Evolutionary conservation across 1,140 invertebrate species (phyloP).

Genomic region (Drosophila santomea): DNA sequence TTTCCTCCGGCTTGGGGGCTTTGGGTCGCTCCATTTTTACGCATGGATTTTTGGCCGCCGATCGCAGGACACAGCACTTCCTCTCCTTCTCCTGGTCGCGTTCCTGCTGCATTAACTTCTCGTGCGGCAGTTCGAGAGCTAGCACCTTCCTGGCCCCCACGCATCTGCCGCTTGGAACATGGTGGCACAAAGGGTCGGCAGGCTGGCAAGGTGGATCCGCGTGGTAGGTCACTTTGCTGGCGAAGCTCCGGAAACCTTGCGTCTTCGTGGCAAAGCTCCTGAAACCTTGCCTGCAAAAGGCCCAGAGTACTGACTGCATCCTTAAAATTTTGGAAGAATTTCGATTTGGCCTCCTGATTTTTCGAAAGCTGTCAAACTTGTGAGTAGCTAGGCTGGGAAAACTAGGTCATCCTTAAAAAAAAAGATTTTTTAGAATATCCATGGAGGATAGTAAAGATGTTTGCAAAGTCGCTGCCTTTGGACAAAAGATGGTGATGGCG

Average conservation of each 20-base stretch:
- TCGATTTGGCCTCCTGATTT: background rate
- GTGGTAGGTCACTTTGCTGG: background rate
- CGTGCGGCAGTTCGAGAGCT: conserved; percentile 14
- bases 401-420: background rate
- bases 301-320: background rate
- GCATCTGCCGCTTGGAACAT: conserved; percentile 2
- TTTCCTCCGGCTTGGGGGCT: background rate
- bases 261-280: background rate
- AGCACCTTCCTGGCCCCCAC: background rate
- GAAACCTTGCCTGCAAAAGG: background rate
- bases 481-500: too few relatives aligned
- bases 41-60: conserved; percentile 18
- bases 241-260: background rate
- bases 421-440: too few relatives aligned
- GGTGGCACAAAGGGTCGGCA: conserved; percentile 11
- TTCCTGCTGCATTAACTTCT: conserved; percentile 12
- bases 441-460: too few relatives aligned
- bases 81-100: background rate
- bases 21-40: background rate
- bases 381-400: background rate
- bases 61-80: conserved; percentile 30
- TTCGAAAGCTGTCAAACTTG: background rate
- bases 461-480: too few relatives aligned
- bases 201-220: conserved; percentile 16
- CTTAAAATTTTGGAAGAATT: background rate